These are phyloP conservation scores for Eubasilissa regina DNA, from an alignment of 1,140 invertebrate genomes.

Conservation along the genomic window DNA sequence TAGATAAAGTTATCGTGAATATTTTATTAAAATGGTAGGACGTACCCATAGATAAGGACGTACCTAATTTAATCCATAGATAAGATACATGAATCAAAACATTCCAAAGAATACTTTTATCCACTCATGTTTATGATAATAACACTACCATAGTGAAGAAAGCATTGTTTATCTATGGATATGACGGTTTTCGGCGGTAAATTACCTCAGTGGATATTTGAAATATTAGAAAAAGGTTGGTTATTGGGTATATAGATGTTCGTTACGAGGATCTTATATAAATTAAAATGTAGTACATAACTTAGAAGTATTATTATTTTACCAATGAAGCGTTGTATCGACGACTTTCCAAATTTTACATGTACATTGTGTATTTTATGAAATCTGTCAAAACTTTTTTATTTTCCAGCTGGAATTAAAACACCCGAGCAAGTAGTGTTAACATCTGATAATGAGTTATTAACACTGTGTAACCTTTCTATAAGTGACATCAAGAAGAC, in stretches of 20 bases:
- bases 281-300: no score
- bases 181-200: slow-evolving; percentile 24
- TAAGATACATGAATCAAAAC: no score
- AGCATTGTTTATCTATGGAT: background rate
- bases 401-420: slow-evolving; percentile 34
- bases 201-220: slow-evolving; percentile 1
- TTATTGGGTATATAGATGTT: no score
- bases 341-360: no score
- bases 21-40: no score
- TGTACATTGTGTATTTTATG: background rate
- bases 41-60: no score
- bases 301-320: background rate
- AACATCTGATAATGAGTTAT: slow-evolving; percentile 33
- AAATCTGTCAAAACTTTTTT: background rate
- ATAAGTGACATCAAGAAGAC: background rate
- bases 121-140: no score
- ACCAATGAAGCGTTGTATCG: background rate
- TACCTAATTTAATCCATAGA: no score
- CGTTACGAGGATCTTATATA: no score
- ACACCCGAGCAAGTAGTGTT: slow-evolving; percentile 4
- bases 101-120: no score
- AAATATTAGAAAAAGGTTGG: slow-evolving; percentile 32
- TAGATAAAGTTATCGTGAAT: no score
- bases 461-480: slow-evolving; percentile 24
- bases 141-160: no score